Base-by-base conservation (phyloP, 2,888 invertebrate genomes). In the Catonia carolina region DNA sequence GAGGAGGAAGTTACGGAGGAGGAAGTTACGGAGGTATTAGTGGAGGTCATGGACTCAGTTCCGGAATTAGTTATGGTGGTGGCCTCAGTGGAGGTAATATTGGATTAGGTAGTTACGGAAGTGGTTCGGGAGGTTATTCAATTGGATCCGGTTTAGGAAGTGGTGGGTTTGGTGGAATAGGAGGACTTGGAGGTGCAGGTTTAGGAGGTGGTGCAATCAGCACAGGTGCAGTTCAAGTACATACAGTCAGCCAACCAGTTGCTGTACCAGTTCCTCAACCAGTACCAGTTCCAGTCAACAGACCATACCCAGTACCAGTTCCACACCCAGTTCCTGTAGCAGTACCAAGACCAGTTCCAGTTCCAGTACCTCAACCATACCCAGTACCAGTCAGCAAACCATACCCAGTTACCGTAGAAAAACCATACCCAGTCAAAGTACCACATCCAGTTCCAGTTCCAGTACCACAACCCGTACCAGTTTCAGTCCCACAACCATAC, bases 401-500 rank as follows among this genome's bases (percentile, higher is more conserved):
- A 2, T 55, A 57, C 48, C 57, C 57, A 2, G 57, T 60, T 1
- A 14, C 55, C 31, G 60, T 60, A 2, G 53, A 41, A n/a, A 42
- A 45, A n/a, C 60, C 60, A n/a, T 53, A 53, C n/a, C 58, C 60
- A 1, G 60, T 60, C 2, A 47, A 37, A 10, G 59, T 59, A 4
- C 61, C 61, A 15, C 59, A 57, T 23, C 53, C 59, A 18, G 61
- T 61, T 20, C 69, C 73, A 12, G 75, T 76, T n/a, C 70, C 73
- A n/a, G 69, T 76, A 12, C 59, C 60, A 4, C 60, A 61, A 22
- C 61, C 61, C 10, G 52, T 56, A 15, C 50, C 61, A 15, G 61
- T 61, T 1, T 48, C 59, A 12, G 59, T 61, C 48, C 60, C 62
- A 8, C 58, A 56, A 17, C 63, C 63, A 8, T 62, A 60, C 37